Evolutionary conservation across 92 coral and sea anemone species (phyloP).

Genomic region (Zoanthus sociatus): DNA sequence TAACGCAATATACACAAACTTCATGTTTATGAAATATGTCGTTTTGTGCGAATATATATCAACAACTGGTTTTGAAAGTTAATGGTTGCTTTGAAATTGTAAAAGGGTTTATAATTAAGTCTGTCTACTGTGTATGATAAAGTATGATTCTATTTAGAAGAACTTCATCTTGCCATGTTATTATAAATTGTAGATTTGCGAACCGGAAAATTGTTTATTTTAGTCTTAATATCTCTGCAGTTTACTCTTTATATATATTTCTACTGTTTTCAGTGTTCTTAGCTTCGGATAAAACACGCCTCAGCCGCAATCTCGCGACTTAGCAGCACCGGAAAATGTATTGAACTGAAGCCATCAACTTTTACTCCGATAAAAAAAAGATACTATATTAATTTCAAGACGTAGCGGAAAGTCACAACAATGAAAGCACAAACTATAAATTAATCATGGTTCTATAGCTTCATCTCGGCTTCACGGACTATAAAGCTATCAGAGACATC

Average conservation of each 20-base stretch:
- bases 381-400: background rate
- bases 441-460: background rate
- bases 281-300: background rate
- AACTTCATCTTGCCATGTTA: background rate
- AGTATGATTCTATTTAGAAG: background rate
- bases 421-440: background rate
- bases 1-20: background rate
- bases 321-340: background rate
- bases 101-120: background rate
- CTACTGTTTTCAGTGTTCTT: too few relatives aligned
- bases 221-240: background rate
- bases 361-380: background rate
- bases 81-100: background rate
- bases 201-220: constrained; percentile 3
- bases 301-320: constrained; percentile 18
- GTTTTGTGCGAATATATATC: background rate
- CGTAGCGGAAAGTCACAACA: background rate
- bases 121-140: background rate
- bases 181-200: background rate
- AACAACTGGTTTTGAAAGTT: background rate
- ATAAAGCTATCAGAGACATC: too few relatives aligned
- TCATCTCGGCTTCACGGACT: too few relatives aligned
- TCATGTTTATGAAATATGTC: background rate
- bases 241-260: too few relatives aligned
- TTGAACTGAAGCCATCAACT: background rate